Evolutionary conservation across 2,113 vertebrate species (phyloP).

Genomic region (Spheniscus mendiculus): DNA sequence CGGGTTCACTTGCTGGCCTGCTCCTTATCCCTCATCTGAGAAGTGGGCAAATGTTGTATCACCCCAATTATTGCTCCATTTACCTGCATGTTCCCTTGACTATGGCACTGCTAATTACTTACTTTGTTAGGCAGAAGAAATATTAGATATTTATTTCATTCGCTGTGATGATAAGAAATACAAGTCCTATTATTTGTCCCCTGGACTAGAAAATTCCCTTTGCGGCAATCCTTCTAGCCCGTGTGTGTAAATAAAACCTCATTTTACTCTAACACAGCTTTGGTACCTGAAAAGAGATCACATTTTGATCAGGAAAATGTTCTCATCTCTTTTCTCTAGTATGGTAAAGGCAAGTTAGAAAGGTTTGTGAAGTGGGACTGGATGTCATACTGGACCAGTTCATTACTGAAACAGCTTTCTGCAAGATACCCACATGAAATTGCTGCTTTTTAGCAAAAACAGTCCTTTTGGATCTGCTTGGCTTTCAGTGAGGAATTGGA

Average conservation of each 20-base stretch:
- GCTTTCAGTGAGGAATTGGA: not conserved
- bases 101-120: constrained; percentile 58
- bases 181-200: constrained; percentile 9
- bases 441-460: not conserved
- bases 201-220: constrained; percentile 3
- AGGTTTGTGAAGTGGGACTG: not conserved
- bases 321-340: not conserved
- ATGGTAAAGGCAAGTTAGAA: not conserved
- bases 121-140: constrained; percentile 33
- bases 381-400: not conserved
- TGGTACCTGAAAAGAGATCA: not conserved
- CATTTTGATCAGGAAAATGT: not conserved
- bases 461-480: not conserved
- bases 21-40: constrained; percentile 64
- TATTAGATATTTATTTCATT: constrained; percentile 57
- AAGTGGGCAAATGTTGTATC: constrained; percentile 62
- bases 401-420: not conserved
- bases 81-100: constrained; percentile 44
- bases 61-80: constrained; percentile 67
- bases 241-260: not conserved
- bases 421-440: not conserved
- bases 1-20: constrained; percentile 18
- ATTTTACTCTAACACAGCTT: not conserved
- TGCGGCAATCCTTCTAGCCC: not conserved
- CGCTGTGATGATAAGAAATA: constrained; percentile 45